phyloP scores from a whole-genome alignment of 2,797 vertebrate genomes.

The Anabas testudineus region DNA sequence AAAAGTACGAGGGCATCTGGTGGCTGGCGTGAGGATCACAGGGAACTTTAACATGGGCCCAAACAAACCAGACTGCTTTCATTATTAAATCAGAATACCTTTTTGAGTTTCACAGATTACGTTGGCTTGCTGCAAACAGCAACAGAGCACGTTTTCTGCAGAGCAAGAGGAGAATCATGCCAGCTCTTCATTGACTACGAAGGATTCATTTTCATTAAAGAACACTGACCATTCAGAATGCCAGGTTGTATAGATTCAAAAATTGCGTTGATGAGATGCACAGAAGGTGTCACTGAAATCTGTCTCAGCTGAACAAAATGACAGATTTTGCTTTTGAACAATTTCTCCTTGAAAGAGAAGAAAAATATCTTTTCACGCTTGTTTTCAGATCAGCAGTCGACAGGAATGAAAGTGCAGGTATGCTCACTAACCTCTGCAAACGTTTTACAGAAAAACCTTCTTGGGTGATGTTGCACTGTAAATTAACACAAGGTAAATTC shows the following conservation, averaged over 20 bases:
- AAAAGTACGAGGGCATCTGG: neutral
- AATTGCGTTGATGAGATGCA: neutral
- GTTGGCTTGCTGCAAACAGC: neutral
- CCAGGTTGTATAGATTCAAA: conserved; percentile 5
- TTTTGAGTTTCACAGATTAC: neutral
- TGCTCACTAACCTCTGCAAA: neutral
- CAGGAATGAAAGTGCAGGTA: conserved; percentile 2
- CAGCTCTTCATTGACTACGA: neutral
- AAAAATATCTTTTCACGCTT: conserved; percentile 2
- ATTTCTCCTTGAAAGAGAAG: neutral
- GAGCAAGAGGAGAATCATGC: neutral
- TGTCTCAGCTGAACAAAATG: conserved; percentile 2
- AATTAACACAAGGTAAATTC: neutral
- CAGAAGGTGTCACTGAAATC: neutral
- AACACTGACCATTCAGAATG: neutral
- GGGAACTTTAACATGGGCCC: neutral
- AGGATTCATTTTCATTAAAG: too few species aligned
- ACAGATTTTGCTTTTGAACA: too few species aligned
- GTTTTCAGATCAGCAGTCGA: conserved; percentile 4
- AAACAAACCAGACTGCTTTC: neutral
- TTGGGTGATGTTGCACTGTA: neutral
- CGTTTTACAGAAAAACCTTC: neutral
- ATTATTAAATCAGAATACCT: neutral
- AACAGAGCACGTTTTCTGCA: neutral
- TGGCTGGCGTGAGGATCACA: neutral